Evolutionary conservation across 37 sponge, comb jelly and placozoan species (phyloP).

Genomic region (Beroe forskalii): DNA sequence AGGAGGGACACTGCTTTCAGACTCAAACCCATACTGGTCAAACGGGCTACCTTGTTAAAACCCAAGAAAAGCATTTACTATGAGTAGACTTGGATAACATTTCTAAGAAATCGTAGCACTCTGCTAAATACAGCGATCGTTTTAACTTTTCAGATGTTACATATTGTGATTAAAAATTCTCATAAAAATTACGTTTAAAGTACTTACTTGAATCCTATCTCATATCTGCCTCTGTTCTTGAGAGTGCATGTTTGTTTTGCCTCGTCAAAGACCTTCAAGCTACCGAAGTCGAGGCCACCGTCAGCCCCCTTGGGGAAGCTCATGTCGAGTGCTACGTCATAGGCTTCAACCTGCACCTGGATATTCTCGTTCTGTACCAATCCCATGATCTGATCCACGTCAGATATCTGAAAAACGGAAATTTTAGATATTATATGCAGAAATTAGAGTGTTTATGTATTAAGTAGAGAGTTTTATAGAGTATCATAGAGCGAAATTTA

Average conservation of each 20-base stretch:
- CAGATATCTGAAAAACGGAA: conserved; percentile 78
- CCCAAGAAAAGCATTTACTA: background rate
- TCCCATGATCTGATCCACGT: conserved; percentile 90
- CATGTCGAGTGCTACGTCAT: conserved; percentile 95
- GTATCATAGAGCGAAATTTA: too few relatives aligned
- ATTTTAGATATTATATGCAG: background rate
- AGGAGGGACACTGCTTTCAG: background rate
- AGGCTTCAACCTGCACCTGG: conserved; percentile 85
- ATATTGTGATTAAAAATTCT: too few relatives aligned
- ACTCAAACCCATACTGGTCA: background rate
- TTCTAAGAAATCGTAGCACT: background rate
- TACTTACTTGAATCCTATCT: conserved; percentile 85
- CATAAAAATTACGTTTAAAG: too few relatives aligned
- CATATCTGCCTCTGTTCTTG: conserved; percentile 94
- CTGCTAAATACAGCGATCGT: too few relatives aligned
- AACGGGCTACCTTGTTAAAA: background rate
- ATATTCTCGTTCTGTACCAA: conserved; percentile 85
- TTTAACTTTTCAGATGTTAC: too few relatives aligned
- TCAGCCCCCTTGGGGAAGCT: conserved; percentile 95
- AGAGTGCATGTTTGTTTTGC: conserved; percentile 77
- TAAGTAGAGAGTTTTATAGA: too few relatives aligned
- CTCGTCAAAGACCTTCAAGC: conserved; percentile 81
- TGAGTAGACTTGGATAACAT: background rate
- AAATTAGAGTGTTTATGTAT: too few relatives aligned
- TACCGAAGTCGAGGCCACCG: conserved; percentile 91